A percentile compares a stretch with the other conserved stretches of the same genome.
These are phyloP conservation scores for Micrastur ruficollis DNA, from an alignment of 2,797 vertebrate genomes.

Conservation along the genomic window DNA sequence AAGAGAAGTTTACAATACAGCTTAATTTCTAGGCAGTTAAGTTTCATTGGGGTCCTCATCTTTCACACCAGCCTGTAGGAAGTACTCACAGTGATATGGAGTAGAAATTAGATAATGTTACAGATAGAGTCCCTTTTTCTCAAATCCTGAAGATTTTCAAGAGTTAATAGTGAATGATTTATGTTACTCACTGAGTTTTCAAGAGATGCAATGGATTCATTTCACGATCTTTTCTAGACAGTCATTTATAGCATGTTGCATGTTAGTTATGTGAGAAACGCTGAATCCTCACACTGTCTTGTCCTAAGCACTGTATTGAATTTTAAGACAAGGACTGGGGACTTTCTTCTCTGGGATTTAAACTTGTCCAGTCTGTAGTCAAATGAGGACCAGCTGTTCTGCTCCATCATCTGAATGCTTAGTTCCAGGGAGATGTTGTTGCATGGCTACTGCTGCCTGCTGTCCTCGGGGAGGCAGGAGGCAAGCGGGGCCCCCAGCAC, in stretches of 20 bases:
- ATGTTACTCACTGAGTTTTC: not conserved
- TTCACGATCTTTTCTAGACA: not conserved
- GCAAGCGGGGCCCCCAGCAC: not conserved
- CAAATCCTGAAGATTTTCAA: not conserved
- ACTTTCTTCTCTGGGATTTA: not conserved
- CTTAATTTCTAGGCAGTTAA: not conserved
- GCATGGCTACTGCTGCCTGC: not conserved
- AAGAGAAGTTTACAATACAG: not conserved
- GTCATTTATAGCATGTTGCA: not conserved
- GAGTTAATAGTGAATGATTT: not conserved
- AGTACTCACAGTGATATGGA: not conserved
- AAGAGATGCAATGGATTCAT: not conserved
- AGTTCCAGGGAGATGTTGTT: not conserved
- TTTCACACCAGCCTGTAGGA: not conserved
- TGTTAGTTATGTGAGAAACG: not conserved
- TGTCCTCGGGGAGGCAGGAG: rapidly evolving
- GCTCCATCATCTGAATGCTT: not conserved
- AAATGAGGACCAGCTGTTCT: not conserved
- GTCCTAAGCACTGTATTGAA: not conserved
- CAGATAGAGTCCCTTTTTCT: not conserved
- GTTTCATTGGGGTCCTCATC: not conserved
- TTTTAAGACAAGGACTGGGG: not conserved
- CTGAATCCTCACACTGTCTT: not conserved
- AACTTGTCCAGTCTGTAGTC: not conserved
- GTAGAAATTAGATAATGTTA: not conserved